Evolutionary conservation across 2,113 vertebrate genomes (phyloP).

Genomic region (Notarius lentiginosus): DNA sequence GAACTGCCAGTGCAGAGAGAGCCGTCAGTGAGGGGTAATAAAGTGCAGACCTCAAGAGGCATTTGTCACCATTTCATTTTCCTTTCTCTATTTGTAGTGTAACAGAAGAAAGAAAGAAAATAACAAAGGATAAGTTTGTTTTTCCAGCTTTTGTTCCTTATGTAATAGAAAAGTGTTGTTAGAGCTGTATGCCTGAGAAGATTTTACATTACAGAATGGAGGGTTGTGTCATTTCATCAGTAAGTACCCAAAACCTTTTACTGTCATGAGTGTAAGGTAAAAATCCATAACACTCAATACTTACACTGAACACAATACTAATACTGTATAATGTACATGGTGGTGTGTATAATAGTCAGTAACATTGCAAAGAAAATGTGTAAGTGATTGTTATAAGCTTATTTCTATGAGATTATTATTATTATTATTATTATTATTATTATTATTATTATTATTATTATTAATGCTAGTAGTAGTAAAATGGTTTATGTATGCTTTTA

Average conservation of each 20-base stretch:
- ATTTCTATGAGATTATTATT: background rate
- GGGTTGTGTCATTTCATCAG: conserved; percentile 57
- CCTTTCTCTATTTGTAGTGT: background rate
- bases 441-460: background rate
- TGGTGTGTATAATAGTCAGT: background rate
- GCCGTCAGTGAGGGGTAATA: conserved; percentile 21
- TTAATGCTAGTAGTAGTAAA: background rate
- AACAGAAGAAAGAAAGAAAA: conserved; percentile 21
- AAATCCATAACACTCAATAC: background rate
- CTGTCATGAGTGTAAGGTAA: background rate
- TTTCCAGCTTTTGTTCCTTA: conserved; percentile 29
- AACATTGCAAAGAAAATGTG: background rate
- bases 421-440: too few species aligned
- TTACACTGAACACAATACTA: background rate
- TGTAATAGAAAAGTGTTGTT: conserved; percentile 30
- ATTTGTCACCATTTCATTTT: conserved; percentile 39
- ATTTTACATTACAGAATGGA: conserved; percentile 55
- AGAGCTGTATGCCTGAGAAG: conserved; percentile 28
- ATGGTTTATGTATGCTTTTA: background rate
- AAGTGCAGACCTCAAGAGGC: conserved; percentile 32
- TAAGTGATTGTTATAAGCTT: background rate
- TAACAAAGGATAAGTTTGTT: background rate
- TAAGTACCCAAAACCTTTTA: conserved; percentile 48
- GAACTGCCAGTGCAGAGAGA: conserved; percentile 35
- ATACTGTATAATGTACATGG: background rate